These are phyloP conservation scores for Cairina moschata DNA, from an alignment of 2,113 vertebrate genomes.

Conservation along the genomic window DNA sequence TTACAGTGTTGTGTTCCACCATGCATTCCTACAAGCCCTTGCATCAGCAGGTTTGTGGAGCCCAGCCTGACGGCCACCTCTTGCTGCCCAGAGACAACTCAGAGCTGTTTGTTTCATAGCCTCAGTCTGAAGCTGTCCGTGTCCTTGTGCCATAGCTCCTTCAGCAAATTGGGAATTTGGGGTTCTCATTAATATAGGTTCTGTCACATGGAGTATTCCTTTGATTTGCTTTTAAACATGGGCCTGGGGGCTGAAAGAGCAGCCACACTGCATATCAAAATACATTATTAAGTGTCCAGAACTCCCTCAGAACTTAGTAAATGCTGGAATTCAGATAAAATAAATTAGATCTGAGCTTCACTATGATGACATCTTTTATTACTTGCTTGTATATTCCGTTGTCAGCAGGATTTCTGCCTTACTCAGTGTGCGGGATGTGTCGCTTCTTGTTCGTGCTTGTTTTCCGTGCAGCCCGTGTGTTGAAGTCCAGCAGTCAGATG, in stretches of 20 bases:
- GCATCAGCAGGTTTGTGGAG: constrained; percentile 40
- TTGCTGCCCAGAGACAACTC: constrained; percentile 55
- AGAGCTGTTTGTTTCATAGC: constrained; percentile 23
- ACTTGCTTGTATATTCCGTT: not conserved
- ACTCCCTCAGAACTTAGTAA: not conserved
- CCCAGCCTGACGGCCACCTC: constrained; percentile 12
- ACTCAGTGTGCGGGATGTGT: not conserved
- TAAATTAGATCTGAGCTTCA: not conserved
- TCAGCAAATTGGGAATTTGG: not conserved
- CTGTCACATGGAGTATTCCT: not conserved
- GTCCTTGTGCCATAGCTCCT: not conserved
- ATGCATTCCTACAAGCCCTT: not conserved
- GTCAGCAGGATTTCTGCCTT: not conserved
- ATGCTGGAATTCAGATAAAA: not conserved
- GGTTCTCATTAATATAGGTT: not conserved
- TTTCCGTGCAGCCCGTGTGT: not conserved
- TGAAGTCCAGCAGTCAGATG: not conserved
- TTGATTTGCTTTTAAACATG: not conserved
- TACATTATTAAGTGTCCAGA: not conserved
- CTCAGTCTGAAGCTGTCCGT: not conserved
- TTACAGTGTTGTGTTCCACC: not conserved
- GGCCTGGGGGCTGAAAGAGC: accelerated
- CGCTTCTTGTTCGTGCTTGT: not conserved
- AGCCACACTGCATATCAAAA: not conserved
- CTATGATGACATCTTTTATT: not conserved